These are phyloP conservation scores for Rhagonycha fulva DNA, from an alignment of 2,888 invertebrate species.

Conservation along the genomic window DNA sequence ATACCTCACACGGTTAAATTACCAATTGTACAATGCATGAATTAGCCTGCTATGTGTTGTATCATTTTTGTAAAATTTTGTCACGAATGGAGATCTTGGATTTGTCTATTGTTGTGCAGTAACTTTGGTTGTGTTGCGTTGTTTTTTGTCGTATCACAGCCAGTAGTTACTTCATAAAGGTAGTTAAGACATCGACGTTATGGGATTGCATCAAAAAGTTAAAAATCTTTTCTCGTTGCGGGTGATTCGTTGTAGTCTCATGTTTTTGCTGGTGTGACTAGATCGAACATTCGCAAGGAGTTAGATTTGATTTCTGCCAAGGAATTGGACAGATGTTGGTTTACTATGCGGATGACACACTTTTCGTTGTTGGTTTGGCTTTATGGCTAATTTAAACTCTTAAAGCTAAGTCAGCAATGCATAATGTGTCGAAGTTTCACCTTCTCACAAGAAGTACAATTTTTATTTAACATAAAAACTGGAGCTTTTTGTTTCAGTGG, in stretches of 20 bases:
- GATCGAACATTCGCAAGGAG: constrained; percentile 55
- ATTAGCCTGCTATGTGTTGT: constrained; percentile 6
- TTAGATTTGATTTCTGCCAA: constrained; percentile 31
- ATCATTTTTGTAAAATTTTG: constrained; percentile 11
- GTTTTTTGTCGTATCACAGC: constrained; percentile 52
- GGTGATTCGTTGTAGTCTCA: constrained; percentile 51
- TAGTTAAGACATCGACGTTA: not conserved
- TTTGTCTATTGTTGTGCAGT: constrained; percentile 42
- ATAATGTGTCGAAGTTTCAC: constrained; percentile 35
- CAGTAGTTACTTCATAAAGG: constrained; percentile 52
- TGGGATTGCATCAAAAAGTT: not conserved
- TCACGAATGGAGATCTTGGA: not conserved
- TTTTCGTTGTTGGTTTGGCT: constrained; percentile 51
- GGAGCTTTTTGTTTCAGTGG: no score
- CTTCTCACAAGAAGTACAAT: not conserved
- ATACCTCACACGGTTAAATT: constrained; percentile 45
- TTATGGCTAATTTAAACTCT: constrained; percentile 44
- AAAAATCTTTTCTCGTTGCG: constrained; percentile 45
- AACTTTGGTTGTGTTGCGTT: constrained; percentile 52
- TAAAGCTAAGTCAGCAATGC: constrained; percentile 57
- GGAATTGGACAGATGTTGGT: not conserved
- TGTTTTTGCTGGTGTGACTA: constrained; percentile 49
- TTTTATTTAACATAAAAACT: not conserved
- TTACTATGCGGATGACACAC: constrained; percentile 31
- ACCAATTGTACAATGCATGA: constrained; percentile 40